A percentile compares a stretch with the other conserved stretches of the same genome.
Conservation (phyloP, 2,888 invertebrate genomes). For the Tuberolachnus salignus region DNA sequence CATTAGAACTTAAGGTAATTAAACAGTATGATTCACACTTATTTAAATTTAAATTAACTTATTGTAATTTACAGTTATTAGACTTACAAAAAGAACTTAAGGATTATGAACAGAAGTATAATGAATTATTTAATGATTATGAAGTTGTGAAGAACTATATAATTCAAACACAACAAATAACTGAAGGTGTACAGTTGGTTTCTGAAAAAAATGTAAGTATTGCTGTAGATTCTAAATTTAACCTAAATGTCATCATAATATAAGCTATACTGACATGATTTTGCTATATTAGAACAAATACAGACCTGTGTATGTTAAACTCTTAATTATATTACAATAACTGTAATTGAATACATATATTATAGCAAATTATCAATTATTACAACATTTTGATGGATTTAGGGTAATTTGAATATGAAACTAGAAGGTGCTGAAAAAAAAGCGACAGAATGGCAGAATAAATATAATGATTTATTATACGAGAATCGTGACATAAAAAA, state of each 20-base stretch:
- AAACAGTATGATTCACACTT: background rate
- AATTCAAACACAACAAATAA: constrained; percentile 20
- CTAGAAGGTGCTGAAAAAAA: constrained; percentile 21
- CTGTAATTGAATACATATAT: no score
- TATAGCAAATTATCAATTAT: background rate
- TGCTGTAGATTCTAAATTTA: no score
- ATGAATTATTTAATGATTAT: constrained; percentile 41
- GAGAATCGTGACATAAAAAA: constrained; percentile 28
- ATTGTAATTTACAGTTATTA: constrained; percentile 16
- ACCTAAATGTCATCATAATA: no score
- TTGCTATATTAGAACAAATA: no score
- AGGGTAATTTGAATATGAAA: constrained; percentile 24
- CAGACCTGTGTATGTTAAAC: no score
- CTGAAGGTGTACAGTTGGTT: constrained; percentile 5
- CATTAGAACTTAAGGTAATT: constrained; percentile 29
- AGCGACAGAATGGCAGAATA: constrained; percentile 24
- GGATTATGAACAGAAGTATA: constrained; percentile 1
- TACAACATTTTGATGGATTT: constrained; percentile 1
- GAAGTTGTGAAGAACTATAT: constrained; percentile 24
- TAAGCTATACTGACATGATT: no score
- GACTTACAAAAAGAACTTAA: constrained; percentile 30
- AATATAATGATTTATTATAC: constrained; percentile 24
- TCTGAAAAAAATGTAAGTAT: constrained; percentile 32
- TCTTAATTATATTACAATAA: no score
- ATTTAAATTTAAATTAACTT: background rate